Evolutionary conservation across 1,140 invertebrate species (phyloP).

Genomic region (Platyscapa corneri): DNA sequence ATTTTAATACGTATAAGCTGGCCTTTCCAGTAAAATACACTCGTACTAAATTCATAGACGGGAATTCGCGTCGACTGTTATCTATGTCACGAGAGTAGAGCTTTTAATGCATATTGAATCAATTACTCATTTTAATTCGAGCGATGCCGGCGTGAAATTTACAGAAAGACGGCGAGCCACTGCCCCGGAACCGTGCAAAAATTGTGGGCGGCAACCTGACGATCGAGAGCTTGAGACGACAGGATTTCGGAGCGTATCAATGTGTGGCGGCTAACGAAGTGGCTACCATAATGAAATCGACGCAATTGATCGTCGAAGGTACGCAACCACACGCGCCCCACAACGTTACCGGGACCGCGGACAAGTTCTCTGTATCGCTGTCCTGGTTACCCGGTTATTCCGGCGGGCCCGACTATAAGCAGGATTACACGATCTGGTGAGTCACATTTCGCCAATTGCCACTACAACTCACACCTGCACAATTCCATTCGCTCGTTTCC

Average conservation of each 20-base stretch:
- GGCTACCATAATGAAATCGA: conserved; percentile 91
- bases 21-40: too few relatives aligned
- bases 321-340: conserved; percentile 97
- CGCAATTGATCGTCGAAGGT: conserved; percentile 94
- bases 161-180: conserved; percentile 84
- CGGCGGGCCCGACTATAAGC: conserved; percentile 94
- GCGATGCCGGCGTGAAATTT: not conserved
- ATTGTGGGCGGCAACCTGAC: conserved; percentile 91
- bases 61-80: too few relatives aligned
- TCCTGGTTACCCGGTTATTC: conserved; percentile 96
- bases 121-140: not conserved
- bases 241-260: conserved; percentile 96
- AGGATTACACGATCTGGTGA: conserved; percentile 94
- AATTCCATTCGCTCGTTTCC: not conserved
- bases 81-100: too few relatives aligned
- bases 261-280: conserved; percentile 96
- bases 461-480: too few relatives aligned
- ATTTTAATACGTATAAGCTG: too few relatives aligned
- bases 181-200: conserved; percentile 86
- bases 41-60: too few relatives aligned
- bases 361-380: conserved; percentile 91
- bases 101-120: too few relatives aligned
- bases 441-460: conserved; percentile 43
- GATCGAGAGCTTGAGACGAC: conserved; percentile 88
- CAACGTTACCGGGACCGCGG: conserved; percentile 91